These are phyloP conservation scores for Bombus huntii DNA, from an alignment of 1,140 invertebrate genomes.

Conservation along the genomic window DNA sequence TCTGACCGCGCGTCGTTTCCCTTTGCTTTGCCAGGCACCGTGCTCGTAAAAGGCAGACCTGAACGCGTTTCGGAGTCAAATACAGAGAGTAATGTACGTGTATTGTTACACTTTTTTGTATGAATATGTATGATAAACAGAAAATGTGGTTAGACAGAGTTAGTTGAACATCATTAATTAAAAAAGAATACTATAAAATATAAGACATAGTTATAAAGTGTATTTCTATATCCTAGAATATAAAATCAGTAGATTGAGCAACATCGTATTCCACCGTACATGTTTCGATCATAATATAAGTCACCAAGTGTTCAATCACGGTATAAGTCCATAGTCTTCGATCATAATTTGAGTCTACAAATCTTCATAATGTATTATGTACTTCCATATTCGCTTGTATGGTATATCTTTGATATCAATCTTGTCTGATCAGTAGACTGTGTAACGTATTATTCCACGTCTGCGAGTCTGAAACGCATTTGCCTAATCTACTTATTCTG, in stretches of 20 bases:
- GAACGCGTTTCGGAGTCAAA: not conserved
- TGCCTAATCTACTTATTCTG: not conserved
- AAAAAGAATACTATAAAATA: too few relatives aligned
- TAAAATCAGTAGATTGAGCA: not conserved
- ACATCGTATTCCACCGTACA: not conserved
- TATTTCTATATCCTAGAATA: too few relatives aligned
- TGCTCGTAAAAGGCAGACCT: not conserved
- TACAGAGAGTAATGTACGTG: not conserved
- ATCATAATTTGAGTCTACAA: not conserved
- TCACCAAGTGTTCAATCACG: not conserved
- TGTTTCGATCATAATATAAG: not conserved
- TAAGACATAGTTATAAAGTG: too few relatives aligned
- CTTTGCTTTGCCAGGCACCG: conserved; percentile 13
- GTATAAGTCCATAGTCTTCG: not conserved
- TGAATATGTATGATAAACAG: not conserved
- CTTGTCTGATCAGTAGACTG: not conserved
- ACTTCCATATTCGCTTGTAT: not conserved
- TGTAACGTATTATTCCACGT: not conserved
- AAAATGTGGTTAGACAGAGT: not conserved
- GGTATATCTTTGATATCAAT: not conserved
- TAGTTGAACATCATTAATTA: not conserved
- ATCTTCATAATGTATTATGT: not conserved
- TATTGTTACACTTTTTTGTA: not conserved
- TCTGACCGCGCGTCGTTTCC: conserved; percentile 1
- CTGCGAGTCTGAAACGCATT: not conserved